phyloP scores from a whole-genome alignment of 2,797 vertebrate species.

The Gymnothorax javanicus region DNA sequence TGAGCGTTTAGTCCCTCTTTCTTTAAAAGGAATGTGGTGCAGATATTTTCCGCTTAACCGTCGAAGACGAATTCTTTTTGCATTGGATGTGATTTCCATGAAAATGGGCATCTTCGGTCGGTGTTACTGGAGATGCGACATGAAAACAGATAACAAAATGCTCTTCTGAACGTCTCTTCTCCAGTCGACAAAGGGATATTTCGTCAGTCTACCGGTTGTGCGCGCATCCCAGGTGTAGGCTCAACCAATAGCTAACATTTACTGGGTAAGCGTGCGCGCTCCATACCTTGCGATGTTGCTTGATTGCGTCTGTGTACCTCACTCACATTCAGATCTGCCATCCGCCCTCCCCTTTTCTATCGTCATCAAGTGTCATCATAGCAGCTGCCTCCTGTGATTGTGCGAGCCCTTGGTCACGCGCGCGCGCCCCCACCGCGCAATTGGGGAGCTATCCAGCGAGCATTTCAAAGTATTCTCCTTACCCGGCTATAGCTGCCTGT shows the following conservation, averaged over 20 bases:
- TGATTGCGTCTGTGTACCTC: slow-evolving; percentile 17
- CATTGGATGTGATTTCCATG: background rate
- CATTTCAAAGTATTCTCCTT: slow-evolving; percentile 57
- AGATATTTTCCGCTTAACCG: background rate
- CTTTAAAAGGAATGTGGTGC: background rate
- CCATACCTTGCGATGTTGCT: slow-evolving; percentile 27
- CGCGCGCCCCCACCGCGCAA: slow-evolving; percentile 50
- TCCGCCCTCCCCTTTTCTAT: slow-evolving; percentile 39
- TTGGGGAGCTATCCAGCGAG: slow-evolving; percentile 57
- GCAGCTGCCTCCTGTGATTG: slow-evolving; percentile 43
- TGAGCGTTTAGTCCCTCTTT: background rate
- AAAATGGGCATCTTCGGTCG: background rate
- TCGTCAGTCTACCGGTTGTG: slow-evolving; percentile 9
- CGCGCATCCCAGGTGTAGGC: slow-evolving; percentile 26
- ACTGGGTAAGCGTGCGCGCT: slow-evolving; percentile 39
- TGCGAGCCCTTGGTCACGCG: slow-evolving; percentile 37
- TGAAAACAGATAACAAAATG: background rate
- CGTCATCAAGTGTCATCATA: slow-evolving; percentile 48
- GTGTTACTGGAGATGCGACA: background rate
- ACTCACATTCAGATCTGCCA: slow-evolving; percentile 9
- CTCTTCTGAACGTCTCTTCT: slow-evolving; percentile 19
- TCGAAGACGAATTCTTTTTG: background rate
- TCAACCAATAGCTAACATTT: slow-evolving; percentile 28
- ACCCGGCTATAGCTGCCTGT: slow-evolving; percentile 49
- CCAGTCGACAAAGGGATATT: slow-evolving; percentile 18